A percentile compares a stretch with the other conserved stretches of the same genome.
Conservation (phyloP, 2,888 invertebrate species). For the Anorthoa munda region DNA sequence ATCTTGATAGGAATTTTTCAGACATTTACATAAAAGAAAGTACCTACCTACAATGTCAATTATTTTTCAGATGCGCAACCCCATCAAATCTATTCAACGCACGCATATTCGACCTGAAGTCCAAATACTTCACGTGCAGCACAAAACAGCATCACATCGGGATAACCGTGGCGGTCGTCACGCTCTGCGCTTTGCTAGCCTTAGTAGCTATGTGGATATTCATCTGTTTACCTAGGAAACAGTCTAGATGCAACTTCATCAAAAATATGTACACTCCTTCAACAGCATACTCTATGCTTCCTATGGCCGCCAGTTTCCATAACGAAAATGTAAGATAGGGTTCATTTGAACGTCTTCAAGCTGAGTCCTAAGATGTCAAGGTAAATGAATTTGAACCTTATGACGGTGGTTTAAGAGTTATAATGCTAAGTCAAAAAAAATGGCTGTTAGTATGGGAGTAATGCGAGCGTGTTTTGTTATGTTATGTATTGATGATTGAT, state of each 20-base stretch:
- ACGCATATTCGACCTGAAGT: constrained; percentile 84
- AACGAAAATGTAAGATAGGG: constrained; percentile 34
- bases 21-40: not conserved
- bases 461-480: constrained; percentile 1
- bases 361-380: not conserved
- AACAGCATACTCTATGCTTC: constrained; percentile 78
- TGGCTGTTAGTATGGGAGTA: not conserved
- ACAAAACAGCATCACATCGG: constrained; percentile 67
- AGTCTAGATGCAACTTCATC: constrained; percentile 70
- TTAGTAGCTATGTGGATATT: constrained; percentile 82
- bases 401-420: not conserved
- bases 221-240: constrained; percentile 76
- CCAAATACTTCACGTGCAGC: constrained; percentile 84
- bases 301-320: constrained; percentile 65
- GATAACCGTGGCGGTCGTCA: constrained; percentile 71
- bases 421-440: not conserved
- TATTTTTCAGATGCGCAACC: constrained; percentile 86
- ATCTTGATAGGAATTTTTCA: not conserved
- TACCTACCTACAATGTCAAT: not conserved
- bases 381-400: constrained; percentile 4
- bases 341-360: too few species aligned
- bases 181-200: constrained; percentile 74
- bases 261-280: constrained; percentile 71
- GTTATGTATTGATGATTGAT: constrained; percentile 17
- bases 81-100: constrained; percentile 84